These are phyloP conservation scores for Carollia perspicillata DNA, from an alignment of 2,113 vertebrate genomes.

Conservation along the genomic window DNA sequence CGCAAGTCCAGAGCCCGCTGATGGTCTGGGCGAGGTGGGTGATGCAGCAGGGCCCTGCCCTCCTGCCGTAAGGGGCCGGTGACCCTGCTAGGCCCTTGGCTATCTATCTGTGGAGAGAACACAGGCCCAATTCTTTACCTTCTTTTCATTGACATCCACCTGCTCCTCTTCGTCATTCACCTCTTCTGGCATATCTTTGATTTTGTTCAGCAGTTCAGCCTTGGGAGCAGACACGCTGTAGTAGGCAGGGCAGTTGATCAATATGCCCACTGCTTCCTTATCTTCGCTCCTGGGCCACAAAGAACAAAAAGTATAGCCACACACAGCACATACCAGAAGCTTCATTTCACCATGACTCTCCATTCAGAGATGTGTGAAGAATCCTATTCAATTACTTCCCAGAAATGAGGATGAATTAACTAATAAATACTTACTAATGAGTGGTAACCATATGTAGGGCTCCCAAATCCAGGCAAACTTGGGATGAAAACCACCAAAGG, in stretches of 20 bases:
- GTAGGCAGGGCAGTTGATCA: conserved; percentile 81
- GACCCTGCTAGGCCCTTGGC: neutral
- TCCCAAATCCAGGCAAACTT: neutral
- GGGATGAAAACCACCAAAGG: neutral
- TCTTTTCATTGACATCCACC: conserved; percentile 87
- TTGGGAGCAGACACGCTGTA: conserved; percentile 79
- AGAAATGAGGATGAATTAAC: neutral
- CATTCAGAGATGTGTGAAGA: neutral
- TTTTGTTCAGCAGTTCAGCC: conserved; percentile 80
- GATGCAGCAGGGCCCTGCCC: neutral
- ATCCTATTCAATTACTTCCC: neutral
- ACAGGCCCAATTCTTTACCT: conserved; percentile 81
- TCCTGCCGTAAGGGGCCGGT: neutral
- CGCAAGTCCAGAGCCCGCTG: neutral
- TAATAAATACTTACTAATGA: neutral
- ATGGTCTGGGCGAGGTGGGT: neutral
- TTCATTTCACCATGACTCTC: neutral
- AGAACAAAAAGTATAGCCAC: conserved; percentile 2
- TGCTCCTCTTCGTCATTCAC: conserved; percentile 82
- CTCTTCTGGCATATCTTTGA: conserved; percentile 81
- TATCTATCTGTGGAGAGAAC: neutral
- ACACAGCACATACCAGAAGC: neutral
- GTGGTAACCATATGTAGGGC: neutral
- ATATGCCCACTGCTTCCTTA: conserved; percentile 63
- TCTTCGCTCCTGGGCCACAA: conserved; percentile 76